Percentiles rank a stretch among this genome's conserved stretches.
phyloP scores from a whole-genome alignment of 2,888 invertebrate genomes.

The Diadegma fenestrale region DNA sequence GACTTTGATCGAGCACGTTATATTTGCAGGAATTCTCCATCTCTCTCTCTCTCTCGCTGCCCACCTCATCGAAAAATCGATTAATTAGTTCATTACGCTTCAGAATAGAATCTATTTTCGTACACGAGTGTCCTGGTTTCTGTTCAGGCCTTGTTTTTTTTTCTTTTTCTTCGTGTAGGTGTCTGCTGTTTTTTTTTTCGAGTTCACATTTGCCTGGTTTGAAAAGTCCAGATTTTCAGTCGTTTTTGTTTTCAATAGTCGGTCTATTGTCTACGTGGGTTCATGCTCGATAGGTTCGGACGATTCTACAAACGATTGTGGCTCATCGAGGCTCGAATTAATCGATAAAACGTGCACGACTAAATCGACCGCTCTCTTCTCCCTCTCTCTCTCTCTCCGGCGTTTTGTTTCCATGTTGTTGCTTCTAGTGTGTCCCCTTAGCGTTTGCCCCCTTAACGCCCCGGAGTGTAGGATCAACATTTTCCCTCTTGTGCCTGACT shows the following conservation, averaged over 20 bases:
- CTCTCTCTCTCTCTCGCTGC: background rate
- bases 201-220: slow-evolving; percentile 12
- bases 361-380: slow-evolving; percentile 23
- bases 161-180: slow-evolving; percentile 10
- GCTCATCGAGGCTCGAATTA: slow-evolving; percentile 54
- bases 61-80: slow-evolving; percentile 58
- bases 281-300: slow-evolving; percentile 30
- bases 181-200: slow-evolving; percentile 17
- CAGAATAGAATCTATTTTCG: slow-evolving; percentile 61
- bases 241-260: slow-evolving; percentile 25
- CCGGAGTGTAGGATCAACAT: slow-evolving; percentile 64
- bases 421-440: slow-evolving; percentile 40
- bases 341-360: slow-evolving; percentile 57
- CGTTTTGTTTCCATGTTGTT: slow-evolving; percentile 56
- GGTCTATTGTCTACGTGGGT: slow-evolving; percentile 39
- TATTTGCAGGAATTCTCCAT: slow-evolving; percentile 37
- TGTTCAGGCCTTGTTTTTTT: slow-evolving; percentile 12
- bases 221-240: slow-evolving; percentile 31
- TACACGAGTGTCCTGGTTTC: slow-evolving; percentile 43
- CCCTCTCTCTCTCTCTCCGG: background rate
- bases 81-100: slow-evolving; percentile 66
- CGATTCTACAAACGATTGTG: slow-evolving; percentile 48
- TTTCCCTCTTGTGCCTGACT: slow-evolving; percentile 67
- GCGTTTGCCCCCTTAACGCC: slow-evolving; percentile 12
- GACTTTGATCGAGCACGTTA: slow-evolving; percentile 30